A percentile compares a stretch with the other conserved stretches of the same genome.
Conservation (phyloP, 2,113 vertebrate genomes). For the Strix aluco region DNA sequence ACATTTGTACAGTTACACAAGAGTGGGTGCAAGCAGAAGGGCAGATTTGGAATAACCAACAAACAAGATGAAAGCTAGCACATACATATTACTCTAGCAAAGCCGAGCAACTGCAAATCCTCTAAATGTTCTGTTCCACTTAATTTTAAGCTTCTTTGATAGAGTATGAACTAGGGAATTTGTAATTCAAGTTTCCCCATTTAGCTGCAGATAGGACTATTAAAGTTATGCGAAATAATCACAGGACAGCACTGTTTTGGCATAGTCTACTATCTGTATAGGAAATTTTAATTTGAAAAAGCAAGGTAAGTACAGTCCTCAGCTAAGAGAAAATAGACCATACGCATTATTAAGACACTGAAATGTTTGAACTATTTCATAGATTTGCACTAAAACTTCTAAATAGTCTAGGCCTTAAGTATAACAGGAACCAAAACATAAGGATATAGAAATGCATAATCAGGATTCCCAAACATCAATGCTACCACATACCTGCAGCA, state of each 20-base stretch:
- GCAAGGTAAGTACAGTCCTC: neutral
- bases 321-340: neutral
- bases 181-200: neutral
- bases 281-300: neutral
- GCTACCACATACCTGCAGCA: neutral
- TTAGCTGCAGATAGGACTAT: neutral
- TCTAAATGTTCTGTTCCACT: neutral
- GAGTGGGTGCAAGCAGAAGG: neutral
- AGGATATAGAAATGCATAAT: neutral
- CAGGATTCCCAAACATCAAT: neutral
- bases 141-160: neutral
- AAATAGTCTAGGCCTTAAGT: neutral
- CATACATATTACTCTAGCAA: neutral
- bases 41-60: neutral
- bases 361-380: neutral
- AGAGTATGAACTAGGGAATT: neutral
- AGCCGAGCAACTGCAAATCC: neutral
- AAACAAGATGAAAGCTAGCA: neutral
- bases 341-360: neutral
- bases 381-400: neutral
- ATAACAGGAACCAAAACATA: neutral
- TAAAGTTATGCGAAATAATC: neutral
- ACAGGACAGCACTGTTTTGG: neutral
- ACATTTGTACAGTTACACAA: rapidly evolving
- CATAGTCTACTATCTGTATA: neutral